Base-by-base conservation (phyloP, 1,140 invertebrate genomes). In the Dinoponera quadriceps region DNA sequence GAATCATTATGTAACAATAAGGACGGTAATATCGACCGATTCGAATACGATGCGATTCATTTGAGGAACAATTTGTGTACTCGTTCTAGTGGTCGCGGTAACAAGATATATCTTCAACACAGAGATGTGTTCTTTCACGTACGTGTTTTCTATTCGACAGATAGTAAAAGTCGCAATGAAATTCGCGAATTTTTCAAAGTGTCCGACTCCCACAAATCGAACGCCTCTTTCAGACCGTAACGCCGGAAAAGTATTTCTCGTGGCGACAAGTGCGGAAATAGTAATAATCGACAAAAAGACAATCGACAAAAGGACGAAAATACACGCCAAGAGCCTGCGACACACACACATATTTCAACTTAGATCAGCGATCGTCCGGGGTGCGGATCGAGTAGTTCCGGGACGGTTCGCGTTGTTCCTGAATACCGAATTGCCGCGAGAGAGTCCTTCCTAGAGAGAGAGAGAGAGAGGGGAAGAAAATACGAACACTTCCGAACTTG, bases 261-360 rank as follows among this genome's bases (percentile, higher is more conserved):
- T 20, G 48, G 74, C 27, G 49, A 74, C 13, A 83, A 68, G 25
- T 33, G 33, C 7, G 44, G 9, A 38, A 51, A 84, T 54, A 71
- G 65, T 44, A 59, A 71, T 16, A n/a, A 54, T 27, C 38, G 29
- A 48, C 18, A n/a, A n/a, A n/a, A n/a, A n/a, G n/a, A n/a, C n/a
- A n/a, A n/a, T n/a, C n/a, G n/a, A 78, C 65, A 55, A n/a, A 38
- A 82, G n/a, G 16, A 11, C n/a, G 22, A 44, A 38, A 69, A 29
- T n/a, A 49, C 54, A 49, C 48, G 59, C 48, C 29, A 83, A 87
- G 85, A 90, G 86, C 88, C 90, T 91, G 86, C 83, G 72, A 86
- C 78, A 86, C 83, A 84, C 83, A 84, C 93, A 93, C 93, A 93
- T 93, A 92, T 93, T 94, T 94, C 88, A 92, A 93, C 90, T 85